These are phyloP conservation scores for Calephelis virginiensis DNA, from an alignment of 1,140 invertebrate genomes.

Conservation along the genomic window DNA sequence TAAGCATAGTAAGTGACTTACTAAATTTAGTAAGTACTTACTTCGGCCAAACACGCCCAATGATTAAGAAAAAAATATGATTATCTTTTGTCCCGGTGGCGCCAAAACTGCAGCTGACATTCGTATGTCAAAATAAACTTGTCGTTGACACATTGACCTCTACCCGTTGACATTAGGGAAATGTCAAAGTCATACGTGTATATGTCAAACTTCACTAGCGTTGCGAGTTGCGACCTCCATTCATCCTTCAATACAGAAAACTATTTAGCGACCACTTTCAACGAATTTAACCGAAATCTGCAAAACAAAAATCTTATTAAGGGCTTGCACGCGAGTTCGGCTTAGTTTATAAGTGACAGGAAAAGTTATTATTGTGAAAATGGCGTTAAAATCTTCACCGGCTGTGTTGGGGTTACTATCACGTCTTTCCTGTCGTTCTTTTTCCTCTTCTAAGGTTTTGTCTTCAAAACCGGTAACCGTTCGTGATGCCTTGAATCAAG, in stretches of 20 bases:
- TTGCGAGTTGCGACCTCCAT: conserved; percentile 68
- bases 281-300: conserved; percentile 34
- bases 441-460: conserved; percentile 60
- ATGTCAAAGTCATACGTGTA: conserved; percentile 20
- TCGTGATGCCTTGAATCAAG: conserved; percentile 97
- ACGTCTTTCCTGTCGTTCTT: conserved; percentile 52
- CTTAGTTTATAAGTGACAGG: conserved; percentile 37
- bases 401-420: conserved; percentile 50
- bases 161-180: background rate
- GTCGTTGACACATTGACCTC: conserved; percentile 1
- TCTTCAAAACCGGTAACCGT: conserved; percentile 91
- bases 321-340: conserved; percentile 34
- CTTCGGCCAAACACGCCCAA: too few species aligned
- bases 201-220: conserved; percentile 23
- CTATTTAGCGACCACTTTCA: conserved; percentile 37
- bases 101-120: too few species aligned
- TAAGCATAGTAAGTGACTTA: too few species aligned
- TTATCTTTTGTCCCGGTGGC: too few species aligned
- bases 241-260: conserved; percentile 59
- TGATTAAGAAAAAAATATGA: too few species aligned
- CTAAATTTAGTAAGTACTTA: too few species aligned
- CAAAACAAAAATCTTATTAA: conserved; percentile 32
- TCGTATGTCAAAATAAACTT: too few species aligned
- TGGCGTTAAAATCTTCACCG: conserved; percentile 72
- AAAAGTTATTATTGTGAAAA: conserved; percentile 47